Evolutionary conservation across 2,113 vertebrate species (phyloP).

Genomic region (Suncus etruscus): DNA sequence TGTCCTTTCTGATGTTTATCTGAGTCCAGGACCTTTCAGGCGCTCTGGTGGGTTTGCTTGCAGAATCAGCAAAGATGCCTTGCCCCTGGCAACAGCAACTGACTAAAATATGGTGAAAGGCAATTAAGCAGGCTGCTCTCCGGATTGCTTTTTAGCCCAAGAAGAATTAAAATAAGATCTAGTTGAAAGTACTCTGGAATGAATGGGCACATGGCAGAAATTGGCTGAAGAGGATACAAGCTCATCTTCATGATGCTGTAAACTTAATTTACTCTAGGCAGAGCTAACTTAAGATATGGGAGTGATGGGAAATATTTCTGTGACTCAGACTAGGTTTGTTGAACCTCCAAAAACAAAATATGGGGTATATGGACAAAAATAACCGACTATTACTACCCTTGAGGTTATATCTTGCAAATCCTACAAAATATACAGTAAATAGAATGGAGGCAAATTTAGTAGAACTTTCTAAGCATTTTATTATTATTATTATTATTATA

Average conservation of each 20-base stretch:
- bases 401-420: background rate
- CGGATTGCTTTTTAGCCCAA: background rate
- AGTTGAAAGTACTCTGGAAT: background rate
- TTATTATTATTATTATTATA: no score
- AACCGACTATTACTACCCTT: background rate
- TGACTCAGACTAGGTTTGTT: background rate
- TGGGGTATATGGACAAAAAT: background rate
- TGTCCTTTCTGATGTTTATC: background rate
- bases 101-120: background rate
- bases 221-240: background rate
- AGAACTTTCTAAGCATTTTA: background rate
- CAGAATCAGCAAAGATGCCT: background rate
- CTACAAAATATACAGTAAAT: background rate
- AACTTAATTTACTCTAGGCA: background rate
- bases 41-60: background rate
- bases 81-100: background rate
- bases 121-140: background rate
- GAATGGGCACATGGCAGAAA: background rate
- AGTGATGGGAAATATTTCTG: no score
- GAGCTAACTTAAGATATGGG: background rate
- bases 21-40: no score
- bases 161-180: background rate
- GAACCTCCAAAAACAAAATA: background rate
- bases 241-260: background rate
- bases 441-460: conserved; percentile 10